phyloP scores from a whole-genome alignment of 2,113 vertebrate genomes.

The Saccopteryx leptura region DNA sequence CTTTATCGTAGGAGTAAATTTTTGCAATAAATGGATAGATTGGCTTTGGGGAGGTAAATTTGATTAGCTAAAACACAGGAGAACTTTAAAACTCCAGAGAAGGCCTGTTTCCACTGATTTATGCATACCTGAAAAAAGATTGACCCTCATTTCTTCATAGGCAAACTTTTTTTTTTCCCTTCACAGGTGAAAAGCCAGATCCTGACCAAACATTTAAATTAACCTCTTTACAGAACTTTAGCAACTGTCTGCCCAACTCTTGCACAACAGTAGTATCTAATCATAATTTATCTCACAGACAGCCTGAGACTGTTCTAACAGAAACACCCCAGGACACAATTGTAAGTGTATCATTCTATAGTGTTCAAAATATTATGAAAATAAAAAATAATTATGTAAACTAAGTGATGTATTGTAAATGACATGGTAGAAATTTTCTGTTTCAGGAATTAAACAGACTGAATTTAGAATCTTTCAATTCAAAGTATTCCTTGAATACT shows the following conservation, averaged over 20 bases:
- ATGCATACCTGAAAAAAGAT: not conserved
- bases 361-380: slow-evolving; percentile 44
- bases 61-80: slow-evolving; percentile 24
- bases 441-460: slow-evolving; percentile 97
- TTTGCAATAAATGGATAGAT: slow-evolving; percentile 12
- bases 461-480: slow-evolving; percentile 98
- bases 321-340: slow-evolving; percentile 99
- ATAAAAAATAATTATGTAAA: not conserved
- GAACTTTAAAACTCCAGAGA: slow-evolving; percentile 53
- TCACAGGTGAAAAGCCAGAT: slow-evolving; percentile 97
- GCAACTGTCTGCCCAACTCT: slow-evolving; percentile 92
- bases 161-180: slow-evolving; percentile 60
- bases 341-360: slow-evolving; percentile 88
- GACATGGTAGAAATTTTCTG: slow-evolving; percentile 77
- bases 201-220: slow-evolving; percentile 99
- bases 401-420: slow-evolving; percentile 68
- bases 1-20: slow-evolving; percentile 48
- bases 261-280: slow-evolving; percentile 94
- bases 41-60: slow-evolving; percentile 29
- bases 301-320: slow-evolving; percentile 96
- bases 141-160: slow-evolving; percentile 52
- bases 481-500: slow-evolving; percentile 95
- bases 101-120: slow-evolving; percentile 34
- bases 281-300: slow-evolving; percentile 93
- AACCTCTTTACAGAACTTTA: slow-evolving; percentile 96